Percentiles rank a stretch among this genome's conserved stretches.
These are phyloP conservation scores for Dromius quadrimaculatus DNA, from an alignment of 2,888 invertebrate genomes.

Conservation along the genomic window DNA sequence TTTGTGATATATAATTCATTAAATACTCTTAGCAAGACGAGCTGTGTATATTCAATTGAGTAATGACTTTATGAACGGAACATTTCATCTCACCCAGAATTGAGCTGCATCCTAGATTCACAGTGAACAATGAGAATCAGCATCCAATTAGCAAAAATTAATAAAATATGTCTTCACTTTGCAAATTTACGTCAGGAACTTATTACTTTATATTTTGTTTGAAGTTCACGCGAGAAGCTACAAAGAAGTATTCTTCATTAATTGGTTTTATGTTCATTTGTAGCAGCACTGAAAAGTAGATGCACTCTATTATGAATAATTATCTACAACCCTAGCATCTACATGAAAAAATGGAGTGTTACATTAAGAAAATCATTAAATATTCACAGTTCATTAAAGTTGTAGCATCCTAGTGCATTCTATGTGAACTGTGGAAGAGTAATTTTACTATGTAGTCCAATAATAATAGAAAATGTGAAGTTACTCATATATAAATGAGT, in stretches of 20 bases:
- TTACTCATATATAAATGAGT: background rate
- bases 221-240: no score
- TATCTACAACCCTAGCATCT: background rate
- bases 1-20: no score
- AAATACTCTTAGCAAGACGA: no score
- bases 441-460: constrained; percentile 18
- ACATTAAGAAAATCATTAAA: constrained; percentile 18
- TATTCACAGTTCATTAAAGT: constrained; percentile 16
- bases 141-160: no score
- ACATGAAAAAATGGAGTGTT: constrained; percentile 24
- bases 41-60: no score
- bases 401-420: background rate
- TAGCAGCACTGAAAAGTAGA: background rate
- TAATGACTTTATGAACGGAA: no score
- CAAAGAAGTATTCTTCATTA: background rate
- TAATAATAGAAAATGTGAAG: constrained; percentile 16
- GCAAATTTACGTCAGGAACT: no score
- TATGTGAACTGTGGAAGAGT: constrained; percentile 9
- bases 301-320: constrained; percentile 20
- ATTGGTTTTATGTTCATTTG: constrained; percentile 11
- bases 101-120: no score
- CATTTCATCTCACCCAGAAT: no score
- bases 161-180: no score
- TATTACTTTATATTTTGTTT: no score
- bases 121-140: no score